Evolutionary conservation across 2,113 vertebrate species (phyloP).

Genomic region (Bungarus multicinctus): DNA sequence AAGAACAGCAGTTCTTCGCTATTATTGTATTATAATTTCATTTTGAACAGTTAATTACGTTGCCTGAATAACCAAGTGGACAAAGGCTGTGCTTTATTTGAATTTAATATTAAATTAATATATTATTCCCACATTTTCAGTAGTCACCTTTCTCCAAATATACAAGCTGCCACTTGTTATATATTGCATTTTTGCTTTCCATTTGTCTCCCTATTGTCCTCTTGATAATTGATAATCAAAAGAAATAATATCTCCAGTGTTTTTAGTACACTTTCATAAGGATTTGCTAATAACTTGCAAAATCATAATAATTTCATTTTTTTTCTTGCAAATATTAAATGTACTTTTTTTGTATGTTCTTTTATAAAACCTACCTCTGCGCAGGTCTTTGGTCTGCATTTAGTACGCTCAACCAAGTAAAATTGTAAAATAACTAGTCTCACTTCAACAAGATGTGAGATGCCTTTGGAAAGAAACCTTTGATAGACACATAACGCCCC

Average conservation of each 20-base stretch:
- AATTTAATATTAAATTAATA: background rate
- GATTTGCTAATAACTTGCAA: background rate
- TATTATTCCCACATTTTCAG: background rate
- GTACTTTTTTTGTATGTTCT: background rate
- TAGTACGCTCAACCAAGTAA: background rate
- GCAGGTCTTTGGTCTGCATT: conserved; percentile 34
- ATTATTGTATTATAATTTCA: background rate
- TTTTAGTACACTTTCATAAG: background rate
- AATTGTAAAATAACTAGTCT: background rate
- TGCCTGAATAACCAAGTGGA: background rate
- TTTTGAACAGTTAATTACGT: background rate
- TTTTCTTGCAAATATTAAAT: background rate
- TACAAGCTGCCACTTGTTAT: background rate
- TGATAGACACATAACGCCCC: background rate
- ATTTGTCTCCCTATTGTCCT: background rate
- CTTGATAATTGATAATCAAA: background rate
- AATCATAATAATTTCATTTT: conserved; percentile 3
- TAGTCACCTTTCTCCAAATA: background rate
- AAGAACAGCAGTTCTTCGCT: background rate
- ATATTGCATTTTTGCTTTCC: background rate
- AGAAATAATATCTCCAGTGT: background rate
- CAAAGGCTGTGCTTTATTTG: background rate
- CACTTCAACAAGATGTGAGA: background rate
- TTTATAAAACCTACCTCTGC: background rate
- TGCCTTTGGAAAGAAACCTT: background rate